Evolutionary conservation across 1,140 invertebrate genomes (phyloP).

Genomic region (Lepeophtheirus salmonis): DNA sequence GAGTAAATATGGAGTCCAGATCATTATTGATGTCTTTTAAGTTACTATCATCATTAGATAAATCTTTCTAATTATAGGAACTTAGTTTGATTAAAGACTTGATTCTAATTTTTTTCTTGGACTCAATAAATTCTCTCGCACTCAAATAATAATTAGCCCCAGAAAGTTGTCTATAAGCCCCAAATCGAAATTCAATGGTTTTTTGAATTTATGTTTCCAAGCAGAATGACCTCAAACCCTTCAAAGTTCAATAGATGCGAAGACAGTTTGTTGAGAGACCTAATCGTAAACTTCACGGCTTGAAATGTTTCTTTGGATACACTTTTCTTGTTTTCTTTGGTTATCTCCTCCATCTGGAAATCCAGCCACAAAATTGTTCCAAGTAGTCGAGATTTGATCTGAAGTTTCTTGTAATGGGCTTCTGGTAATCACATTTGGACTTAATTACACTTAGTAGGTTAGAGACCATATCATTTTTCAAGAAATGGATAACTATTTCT

Average conservation of each 20-base stretch:
- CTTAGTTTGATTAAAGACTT: too few species aligned
- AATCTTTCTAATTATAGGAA: too few species aligned
- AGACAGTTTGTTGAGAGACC: neutral
- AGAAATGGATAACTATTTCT: too few species aligned
- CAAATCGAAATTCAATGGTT: neutral
- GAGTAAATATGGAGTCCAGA: too few species aligned
- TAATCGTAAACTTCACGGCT: neutral
- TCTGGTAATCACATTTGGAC: too few species aligned
- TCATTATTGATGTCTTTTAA: too few species aligned
- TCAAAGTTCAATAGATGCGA: neutral
- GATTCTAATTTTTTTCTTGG: too few species aligned
- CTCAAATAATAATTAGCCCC: neutral
- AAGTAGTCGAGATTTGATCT: too few species aligned
- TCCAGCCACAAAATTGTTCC: neutral
- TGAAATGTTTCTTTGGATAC: neutral
- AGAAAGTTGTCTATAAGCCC: neutral
- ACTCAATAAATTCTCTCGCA: neutral
- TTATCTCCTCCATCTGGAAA: neutral
- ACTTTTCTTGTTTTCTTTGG: neutral
- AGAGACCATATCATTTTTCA: neutral
- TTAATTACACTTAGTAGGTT: neutral
- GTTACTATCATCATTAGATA: too few species aligned
- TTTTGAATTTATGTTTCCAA: constrained; percentile 1
- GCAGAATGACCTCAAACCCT: neutral
- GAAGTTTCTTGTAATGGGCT: too few species aligned